Conservation (phyloP, 2,888 invertebrate species). For the Dynastes maya region DNA sequence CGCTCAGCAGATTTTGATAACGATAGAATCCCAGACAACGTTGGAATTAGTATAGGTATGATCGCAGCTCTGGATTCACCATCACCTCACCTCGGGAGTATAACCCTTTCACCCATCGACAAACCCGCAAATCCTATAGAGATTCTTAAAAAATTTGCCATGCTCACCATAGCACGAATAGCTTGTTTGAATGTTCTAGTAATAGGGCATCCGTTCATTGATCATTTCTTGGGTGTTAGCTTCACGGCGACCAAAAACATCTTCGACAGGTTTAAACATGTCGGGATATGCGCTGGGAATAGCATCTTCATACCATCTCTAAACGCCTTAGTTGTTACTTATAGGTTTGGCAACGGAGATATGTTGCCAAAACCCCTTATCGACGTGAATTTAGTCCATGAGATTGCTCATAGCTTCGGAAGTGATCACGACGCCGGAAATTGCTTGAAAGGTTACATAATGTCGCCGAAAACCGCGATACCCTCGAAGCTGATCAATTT, state of each 20-base stretch:
- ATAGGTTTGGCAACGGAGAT: conserved; percentile 66
- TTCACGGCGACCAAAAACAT: conserved; percentile 69
- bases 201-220: conserved; percentile 72
- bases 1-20: conserved; percentile 74
- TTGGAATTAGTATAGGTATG: conserved; percentile 72
- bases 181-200: conserved; percentile 74
- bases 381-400: conserved; percentile 62
- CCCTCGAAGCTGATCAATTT: conserved; percentile 65
- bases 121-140: conserved; percentile 38
- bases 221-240: conserved; percentile 67
- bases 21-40: conserved; percentile 73
- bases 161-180: conserved; percentile 66
- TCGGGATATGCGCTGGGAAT: conserved; percentile 72
- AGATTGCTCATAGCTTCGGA: conserved; percentile 73
- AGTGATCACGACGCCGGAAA: conserved; percentile 71
- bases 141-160: conserved; percentile 43
- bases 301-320: conserved; percentile 70
- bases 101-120: conserved; percentile 34
- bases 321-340: conserved; percentile 72
- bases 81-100: conserved; percentile 15
- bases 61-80: conserved; percentile 19
- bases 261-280: conserved; percentile 70
- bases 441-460: conserved; percentile 71
- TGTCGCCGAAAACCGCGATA: conserved; percentile 71
- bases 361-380: conserved; percentile 72